Conservation (phyloP, 2,888 invertebrate genomes). For the Chrysodeixis includens region DNA sequence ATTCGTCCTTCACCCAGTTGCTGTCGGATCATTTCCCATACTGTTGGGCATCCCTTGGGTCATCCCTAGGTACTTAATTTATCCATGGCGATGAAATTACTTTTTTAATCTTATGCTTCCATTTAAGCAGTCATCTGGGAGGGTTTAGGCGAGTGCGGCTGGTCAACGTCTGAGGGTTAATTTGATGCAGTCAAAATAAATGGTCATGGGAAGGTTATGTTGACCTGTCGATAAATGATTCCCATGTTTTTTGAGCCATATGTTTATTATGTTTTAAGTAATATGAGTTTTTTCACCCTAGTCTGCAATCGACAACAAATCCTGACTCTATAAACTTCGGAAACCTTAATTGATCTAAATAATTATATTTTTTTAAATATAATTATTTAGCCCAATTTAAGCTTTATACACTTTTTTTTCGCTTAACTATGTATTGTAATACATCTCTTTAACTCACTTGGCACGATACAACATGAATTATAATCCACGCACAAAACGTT, state of each 20-base stretch:
- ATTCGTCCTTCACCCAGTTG: conserved; percentile 59
- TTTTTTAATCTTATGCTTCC: conserved; percentile 50
- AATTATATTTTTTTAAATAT: too few relatives aligned
- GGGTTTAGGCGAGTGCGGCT: conserved; percentile 35
- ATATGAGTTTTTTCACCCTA: too few relatives aligned
- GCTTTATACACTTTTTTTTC: too few relatives aligned
- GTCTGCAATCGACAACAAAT: too few relatives aligned
- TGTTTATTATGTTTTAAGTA: too few relatives aligned
- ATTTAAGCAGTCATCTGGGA: conserved; percentile 44
- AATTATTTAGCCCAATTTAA: too few relatives aligned
- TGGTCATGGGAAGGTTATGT: neutral
- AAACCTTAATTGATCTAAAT: neutral
- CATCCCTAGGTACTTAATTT: conserved; percentile 51
- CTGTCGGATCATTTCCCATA: conserved; percentile 40
- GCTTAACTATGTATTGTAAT: too few relatives aligned
- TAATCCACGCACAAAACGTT: neutral
- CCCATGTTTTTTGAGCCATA: too few relatives aligned
- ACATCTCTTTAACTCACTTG: neutral
- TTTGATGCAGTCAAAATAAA: conserved; percentile 17
- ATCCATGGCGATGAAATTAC: conserved; percentile 47
- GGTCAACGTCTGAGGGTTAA: conserved; percentile 25
- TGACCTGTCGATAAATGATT: neutral
- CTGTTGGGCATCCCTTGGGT: conserved; percentile 43
- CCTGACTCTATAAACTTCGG: too few relatives aligned
- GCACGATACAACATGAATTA: neutral